phyloP scores from a whole-genome alignment of 1,140 invertebrate species.

The Ericerus pela region DNA sequence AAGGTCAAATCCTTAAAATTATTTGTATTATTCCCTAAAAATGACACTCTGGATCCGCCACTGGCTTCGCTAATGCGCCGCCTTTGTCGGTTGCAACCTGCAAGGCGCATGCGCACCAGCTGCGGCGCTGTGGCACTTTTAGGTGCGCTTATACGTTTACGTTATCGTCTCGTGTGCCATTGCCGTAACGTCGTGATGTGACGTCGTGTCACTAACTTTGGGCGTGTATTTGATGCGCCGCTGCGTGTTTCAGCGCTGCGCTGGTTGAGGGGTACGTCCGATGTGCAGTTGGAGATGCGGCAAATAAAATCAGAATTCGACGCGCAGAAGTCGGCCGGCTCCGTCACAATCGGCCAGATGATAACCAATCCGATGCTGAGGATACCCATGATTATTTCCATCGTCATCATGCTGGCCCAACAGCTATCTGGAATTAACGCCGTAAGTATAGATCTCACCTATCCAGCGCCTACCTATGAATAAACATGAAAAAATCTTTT shows the following conservation, averaged over 20 bases:
- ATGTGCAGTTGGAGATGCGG: constrained; percentile 73
- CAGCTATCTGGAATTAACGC: constrained; percentile 83
- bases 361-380: constrained; percentile 51
- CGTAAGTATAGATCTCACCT: constrained; percentile 36
- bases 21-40: no score
- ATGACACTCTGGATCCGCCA: no score
- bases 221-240: neutral
- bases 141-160: no score
- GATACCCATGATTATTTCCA: constrained; percentile 62
- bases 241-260: constrained; percentile 40
- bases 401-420: constrained; percentile 75
- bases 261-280: constrained; percentile 56
- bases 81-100: no score
- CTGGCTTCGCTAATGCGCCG: no score
- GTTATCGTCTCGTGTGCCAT: no score
- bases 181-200: no score
- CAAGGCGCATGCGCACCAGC: no score
- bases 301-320: constrained; percentile 70
- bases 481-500: neutral
- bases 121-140: no score
- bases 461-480: neutral
- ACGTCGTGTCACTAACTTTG: no score
- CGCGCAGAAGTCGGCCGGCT: constrained; percentile 51
- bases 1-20: no score
- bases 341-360: constrained; percentile 54